phyloP scores from a whole-genome alignment of 2,888 invertebrate species.

The Eristalis intricaria region DNA sequence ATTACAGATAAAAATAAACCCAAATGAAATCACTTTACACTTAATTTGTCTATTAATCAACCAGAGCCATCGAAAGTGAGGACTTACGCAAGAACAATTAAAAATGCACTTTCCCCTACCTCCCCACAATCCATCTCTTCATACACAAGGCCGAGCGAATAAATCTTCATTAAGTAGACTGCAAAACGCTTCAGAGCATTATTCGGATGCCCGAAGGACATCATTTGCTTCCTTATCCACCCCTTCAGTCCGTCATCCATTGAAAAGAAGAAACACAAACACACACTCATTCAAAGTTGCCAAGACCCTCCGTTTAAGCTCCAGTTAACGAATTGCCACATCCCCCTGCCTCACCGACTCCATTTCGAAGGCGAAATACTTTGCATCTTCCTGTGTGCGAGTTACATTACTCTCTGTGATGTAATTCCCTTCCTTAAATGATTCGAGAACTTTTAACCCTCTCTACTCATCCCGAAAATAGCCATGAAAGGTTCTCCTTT shows the following conservation, averaged over 20 bases:
- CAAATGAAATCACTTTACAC: too few relatives aligned
- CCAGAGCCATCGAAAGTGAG: too few relatives aligned
- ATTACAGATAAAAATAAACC: too few relatives aligned
- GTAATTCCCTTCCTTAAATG: constrained; percentile 55
- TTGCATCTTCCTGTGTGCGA: constrained; percentile 21
- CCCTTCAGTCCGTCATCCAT: background rate
- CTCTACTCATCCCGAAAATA: background rate
- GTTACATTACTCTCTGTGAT: constrained; percentile 55
- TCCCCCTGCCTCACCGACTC: background rate
- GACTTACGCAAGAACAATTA: too few relatives aligned
- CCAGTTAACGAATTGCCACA: constrained; percentile 43
- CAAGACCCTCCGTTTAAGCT: constrained; percentile 34
- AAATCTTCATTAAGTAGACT: constrained; percentile 20
- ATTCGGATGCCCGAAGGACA: constrained; percentile 48
- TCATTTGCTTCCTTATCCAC: constrained; percentile 42
- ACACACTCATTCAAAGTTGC: background rate
- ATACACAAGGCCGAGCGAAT: background rate
- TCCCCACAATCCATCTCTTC: background rate
- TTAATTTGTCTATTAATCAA: too few relatives aligned
- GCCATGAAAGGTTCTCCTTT: background rate
- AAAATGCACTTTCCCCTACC: background rate
- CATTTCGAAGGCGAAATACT: constrained; percentile 4
- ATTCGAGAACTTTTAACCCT: constrained; percentile 50
- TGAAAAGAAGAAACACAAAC: background rate
- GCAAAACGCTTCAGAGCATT: constrained; percentile 33